phyloP scores from a whole-genome alignment of 2,797 vertebrate genomes.

The Alcedo atthis region DNA sequence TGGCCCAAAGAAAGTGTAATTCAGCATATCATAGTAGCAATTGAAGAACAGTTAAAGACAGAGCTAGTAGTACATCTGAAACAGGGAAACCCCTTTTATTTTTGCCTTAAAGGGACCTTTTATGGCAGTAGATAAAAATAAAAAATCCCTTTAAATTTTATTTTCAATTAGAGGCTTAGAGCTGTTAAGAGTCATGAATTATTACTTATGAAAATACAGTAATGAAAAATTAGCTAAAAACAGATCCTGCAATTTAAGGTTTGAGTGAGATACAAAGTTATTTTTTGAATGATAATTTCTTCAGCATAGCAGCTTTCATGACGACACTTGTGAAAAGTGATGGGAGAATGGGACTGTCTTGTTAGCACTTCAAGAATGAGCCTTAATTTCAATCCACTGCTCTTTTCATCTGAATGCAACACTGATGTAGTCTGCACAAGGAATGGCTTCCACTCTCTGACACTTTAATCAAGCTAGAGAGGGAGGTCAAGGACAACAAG shows the following conservation, averaged over 20 bases:
- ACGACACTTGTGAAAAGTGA: not conserved
- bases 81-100: not conserved
- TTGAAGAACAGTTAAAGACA: not conserved
- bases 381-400: not conserved
- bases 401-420: not conserved
- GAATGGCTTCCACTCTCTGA: not conserved
- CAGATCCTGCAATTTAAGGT: not conserved
- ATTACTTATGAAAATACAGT: not conserved
- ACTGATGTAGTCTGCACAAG: not conserved
- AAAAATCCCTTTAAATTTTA: not conserved
- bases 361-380: not conserved
- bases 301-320: not conserved
- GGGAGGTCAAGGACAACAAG: too few relatives aligned
- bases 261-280: not conserved
- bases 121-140: not conserved
- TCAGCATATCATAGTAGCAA: not conserved
- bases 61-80: not conserved
- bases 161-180: not conserved
- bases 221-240: not conserved
- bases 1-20: not conserved
- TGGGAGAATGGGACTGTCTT: not conserved
- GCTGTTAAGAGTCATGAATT: not conserved
- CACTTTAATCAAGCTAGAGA: too few relatives aligned
- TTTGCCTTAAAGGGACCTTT: not conserved
- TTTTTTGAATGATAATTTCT: conserved; percentile 13